Conservation (phyloP, 2,888 invertebrate genomes). For the Archips crataeganus region DNA sequence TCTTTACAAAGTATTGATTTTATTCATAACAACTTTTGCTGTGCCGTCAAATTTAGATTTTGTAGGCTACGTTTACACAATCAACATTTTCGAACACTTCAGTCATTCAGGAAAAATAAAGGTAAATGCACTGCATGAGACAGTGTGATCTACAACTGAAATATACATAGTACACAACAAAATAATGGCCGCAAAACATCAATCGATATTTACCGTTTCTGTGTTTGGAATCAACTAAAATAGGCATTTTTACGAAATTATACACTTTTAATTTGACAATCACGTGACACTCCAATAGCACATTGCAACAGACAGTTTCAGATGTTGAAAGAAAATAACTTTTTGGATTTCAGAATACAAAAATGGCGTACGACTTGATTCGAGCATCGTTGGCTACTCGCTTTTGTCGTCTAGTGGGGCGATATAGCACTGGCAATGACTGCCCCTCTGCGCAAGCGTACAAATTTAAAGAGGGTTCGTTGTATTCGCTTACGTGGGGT, state of each 20-base stretch:
- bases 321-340: conserved; percentile 47
- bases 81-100: background rate
- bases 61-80: background rate
- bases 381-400: conserved; percentile 72
- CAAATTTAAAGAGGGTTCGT: conserved; percentile 77
- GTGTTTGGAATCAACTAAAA: conserved; percentile 70
- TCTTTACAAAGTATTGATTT: conserved; percentile 3
- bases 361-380: conserved; percentile 62
- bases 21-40: background rate
- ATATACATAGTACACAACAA: conserved; percentile 40
- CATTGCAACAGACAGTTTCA: conserved; percentile 61
- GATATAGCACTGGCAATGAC: conserved; percentile 64
- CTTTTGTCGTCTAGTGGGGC: conserved; percentile 64
- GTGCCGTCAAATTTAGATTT: background rate
- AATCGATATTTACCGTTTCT: conserved; percentile 83
- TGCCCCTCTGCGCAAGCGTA: conserved; percentile 80
- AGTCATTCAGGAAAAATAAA: background rate
- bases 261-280: conserved; percentile 54
- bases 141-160: conserved; percentile 6
- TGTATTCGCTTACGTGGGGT: conserved; percentile 73
- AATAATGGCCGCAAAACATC: conserved; percentile 70
- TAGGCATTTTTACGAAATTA: conserved; percentile 67
- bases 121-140: background rate
- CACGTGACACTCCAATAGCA: conserved; percentile 67
- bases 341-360: conserved; percentile 50